Evolutionary conservation across 2,888 invertebrate species (phyloP), one percentile per base, ranked within the genome.

Genomic region (Tanypteryx hageni): DNA sequence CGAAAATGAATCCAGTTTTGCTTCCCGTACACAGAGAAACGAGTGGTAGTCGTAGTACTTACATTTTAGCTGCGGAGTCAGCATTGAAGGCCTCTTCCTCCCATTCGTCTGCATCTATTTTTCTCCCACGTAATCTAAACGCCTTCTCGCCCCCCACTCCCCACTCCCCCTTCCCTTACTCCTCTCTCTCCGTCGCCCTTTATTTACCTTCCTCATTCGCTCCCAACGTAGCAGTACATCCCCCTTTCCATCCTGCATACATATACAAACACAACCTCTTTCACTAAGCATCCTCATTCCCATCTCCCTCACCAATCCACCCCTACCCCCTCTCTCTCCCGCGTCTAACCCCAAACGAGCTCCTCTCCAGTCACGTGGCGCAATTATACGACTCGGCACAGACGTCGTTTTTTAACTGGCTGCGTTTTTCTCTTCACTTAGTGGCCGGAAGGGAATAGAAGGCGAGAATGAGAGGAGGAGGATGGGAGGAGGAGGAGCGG

Each of bases 341-440:
- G 76, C 76, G 76, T 76, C 76, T 76, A 76, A 76, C n/a, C n/a
- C 76, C 76, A n/a, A 76, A 76, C n/a, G 76, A 27, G 76, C 76
- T 76, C 76, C 27, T 76, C 76, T 76, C 11, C 76, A 76, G 76
- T 76, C 76, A 76, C 76, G 76, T 76, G 76, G 76, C 76, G 7
- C 76, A 76, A 76, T 76, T 76, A 76, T 27, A 27, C 76, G 68
- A 68, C 68, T 64, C 68, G 76, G 76, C 76, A 76, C 76, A 76
- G 76, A 76, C 76, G 76, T 76, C 76, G 76, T 76, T 76, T 76
- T 76, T 76, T 76, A 76, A 76, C 76, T 76, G 76, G 76, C 76
- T 76, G 76, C 76, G 76, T 76, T 76, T 76, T 18, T 76, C 76
- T 76, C 27, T 76, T 76, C 76, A 76, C 76, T 76, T 76, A 22